phyloP scores from a whole-genome alignment of 1,140 invertebrate species.

The Diorhabda carinulata region DNA sequence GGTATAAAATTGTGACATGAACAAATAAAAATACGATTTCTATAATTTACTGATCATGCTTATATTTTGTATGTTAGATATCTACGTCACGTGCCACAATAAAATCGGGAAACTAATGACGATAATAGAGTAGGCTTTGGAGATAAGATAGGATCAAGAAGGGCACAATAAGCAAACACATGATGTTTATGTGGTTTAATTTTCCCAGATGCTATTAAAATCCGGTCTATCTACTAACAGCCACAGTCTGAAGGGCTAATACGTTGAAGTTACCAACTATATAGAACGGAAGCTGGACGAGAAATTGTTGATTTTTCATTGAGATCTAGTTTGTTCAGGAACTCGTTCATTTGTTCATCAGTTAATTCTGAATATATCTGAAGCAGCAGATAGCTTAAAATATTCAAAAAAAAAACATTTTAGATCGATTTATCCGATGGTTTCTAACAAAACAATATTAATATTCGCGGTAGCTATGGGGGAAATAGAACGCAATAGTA shows the following conservation, averaged over 20 bases:
- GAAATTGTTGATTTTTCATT: not conserved
- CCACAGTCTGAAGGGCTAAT: constrained; percentile 33
- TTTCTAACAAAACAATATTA: too few relatives aligned
- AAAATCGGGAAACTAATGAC: constrained; percentile 1
- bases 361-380: too few relatives aligned
- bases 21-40: too few relatives aligned
- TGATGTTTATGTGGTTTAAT: constrained; percentile 47
- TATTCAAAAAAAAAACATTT: too few relatives aligned
- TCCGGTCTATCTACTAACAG: constrained; percentile 32
- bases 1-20: too few relatives aligned
- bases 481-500: too few relatives aligned
- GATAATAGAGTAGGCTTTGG: constrained; percentile 12
- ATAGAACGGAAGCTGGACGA: not conserved
- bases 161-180: constrained; percentile 37
- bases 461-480: too few relatives aligned
- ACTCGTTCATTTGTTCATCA: too few relatives aligned
- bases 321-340: too few relatives aligned
- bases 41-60: not conserved
- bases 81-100: not conserved
- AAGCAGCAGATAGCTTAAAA: too few relatives aligned
- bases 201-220: constrained; percentile 44
- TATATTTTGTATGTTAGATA: not conserved
- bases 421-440: too few relatives aligned
- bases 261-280: constrained; percentile 34
- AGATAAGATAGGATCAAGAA: constrained; percentile 36